Conservation (phyloP, 2,888 invertebrate species). For the Caenorhabditis wallacei region DNA sequence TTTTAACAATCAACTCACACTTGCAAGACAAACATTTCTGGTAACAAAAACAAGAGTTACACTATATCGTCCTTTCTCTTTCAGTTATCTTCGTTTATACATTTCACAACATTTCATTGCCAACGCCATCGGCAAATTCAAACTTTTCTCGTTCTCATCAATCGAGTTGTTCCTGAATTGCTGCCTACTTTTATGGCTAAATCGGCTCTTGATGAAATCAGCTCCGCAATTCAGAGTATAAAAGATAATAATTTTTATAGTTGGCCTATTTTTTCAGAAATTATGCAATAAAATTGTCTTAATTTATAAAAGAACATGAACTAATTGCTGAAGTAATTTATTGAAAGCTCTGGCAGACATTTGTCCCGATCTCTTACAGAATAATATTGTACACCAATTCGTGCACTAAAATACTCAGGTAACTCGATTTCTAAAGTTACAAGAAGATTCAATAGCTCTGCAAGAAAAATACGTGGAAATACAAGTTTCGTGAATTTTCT, state of each 20-base stretch:
- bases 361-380: no score
- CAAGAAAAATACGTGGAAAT: no score
- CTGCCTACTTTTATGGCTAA: not conserved
- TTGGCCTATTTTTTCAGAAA: slow-evolving; percentile 13
- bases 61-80: not conserved
- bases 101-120: slow-evolving; percentile 18
- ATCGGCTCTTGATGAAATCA: not conserved
- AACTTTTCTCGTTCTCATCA: slow-evolving; percentile 2
- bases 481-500: no score
- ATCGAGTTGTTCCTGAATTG: not conserved
- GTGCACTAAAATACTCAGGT: no score
- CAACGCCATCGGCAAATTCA: slow-evolving; percentile 17
- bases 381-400: no score
- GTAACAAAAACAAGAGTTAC: not conserved
- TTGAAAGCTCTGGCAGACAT: no score
- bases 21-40: slow-evolving; percentile 5
- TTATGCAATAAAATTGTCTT: not conserved
- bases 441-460: no score
- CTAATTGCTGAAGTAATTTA: no score
- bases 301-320: no score
- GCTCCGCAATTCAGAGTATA: not conserved
- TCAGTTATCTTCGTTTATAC: slow-evolving; percentile 26
- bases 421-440: no score
- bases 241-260: not conserved
- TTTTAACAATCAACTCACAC: slow-evolving; percentile 5